Percentiles rank a stretch among this genome's conserved stretches.
These are phyloP conservation scores for Chloroceryle inda DNA, from an alignment of 2,797 vertebrate genomes.

Conservation along the genomic window DNA sequence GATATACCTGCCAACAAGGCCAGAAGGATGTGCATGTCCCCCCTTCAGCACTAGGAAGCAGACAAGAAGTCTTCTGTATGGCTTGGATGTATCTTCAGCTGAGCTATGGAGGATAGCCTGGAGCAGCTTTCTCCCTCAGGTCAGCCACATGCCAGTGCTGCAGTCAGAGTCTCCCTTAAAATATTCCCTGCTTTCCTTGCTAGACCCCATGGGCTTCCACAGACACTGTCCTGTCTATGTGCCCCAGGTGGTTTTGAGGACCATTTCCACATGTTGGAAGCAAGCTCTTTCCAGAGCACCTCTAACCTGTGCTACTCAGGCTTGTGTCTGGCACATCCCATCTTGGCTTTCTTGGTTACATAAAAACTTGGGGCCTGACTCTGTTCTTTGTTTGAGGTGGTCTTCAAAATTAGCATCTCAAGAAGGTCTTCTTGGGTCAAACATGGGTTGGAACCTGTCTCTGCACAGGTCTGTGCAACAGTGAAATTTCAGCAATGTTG, in stretches of 20 bases:
- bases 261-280: background rate
- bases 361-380: rapidly evolving
- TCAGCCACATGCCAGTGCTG: rapidly evolving
- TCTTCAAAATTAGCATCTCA: background rate
- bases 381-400: background rate
- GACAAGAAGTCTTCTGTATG: background rate
- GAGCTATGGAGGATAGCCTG: background rate
- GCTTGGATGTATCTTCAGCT: background rate
- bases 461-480: background rate
- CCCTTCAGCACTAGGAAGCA: background rate
- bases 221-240: background rate
- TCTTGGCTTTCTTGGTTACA: background rate
- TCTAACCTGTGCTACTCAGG: rapidly evolving
- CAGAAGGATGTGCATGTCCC: background rate
- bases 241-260: background rate
- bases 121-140: background rate
- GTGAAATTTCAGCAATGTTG: background rate
- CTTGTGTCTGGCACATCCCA: background rate
- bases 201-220: background rate
- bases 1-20: background rate
- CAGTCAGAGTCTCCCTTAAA: background rate
- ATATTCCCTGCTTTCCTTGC: background rate
- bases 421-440: background rate
- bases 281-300: background rate
- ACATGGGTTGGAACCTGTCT: background rate